Percentiles rank a stretch among this genome's conserved stretches.
phyloP scores from a whole-genome alignment of 2,797 vertebrate genomes.

The Sebastes matsubarae region DNA sequence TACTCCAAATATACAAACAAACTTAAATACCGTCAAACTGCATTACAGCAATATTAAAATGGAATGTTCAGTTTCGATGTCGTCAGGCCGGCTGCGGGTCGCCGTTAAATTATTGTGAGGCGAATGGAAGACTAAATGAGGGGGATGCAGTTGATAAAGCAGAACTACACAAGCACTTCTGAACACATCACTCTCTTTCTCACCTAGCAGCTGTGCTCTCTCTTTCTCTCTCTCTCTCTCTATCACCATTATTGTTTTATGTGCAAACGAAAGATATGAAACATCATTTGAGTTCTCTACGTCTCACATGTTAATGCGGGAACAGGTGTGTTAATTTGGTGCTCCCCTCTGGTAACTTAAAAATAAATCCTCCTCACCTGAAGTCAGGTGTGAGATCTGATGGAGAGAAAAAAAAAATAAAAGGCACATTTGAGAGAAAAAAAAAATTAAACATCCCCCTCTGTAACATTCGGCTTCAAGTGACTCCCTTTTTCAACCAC shows the following conservation, averaged over 20 bases:
- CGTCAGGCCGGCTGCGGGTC: conserved; percentile 80
- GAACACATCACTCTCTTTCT: conserved; percentile 39
- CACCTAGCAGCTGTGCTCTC: conserved; percentile 69
- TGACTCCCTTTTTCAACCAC: conserved; percentile 61
- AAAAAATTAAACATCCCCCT: conserved; percentile 43
- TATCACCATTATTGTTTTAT: conserved; percentile 47
- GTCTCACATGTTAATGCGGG: conserved; percentile 33
- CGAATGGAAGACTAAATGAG: conserved; percentile 84
- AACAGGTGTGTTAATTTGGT: conserved; percentile 32
- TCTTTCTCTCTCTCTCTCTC: conserved; percentile 31
- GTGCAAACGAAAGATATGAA: conserved; percentile 64
- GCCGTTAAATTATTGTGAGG: conserved; percentile 70
- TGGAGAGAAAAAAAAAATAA: conserved; percentile 53
- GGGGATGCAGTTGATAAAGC: conserved; percentile 75
- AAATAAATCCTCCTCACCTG: neutral
- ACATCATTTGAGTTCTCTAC: conserved; percentile 44
- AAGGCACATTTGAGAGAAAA: conserved; percentile 70
- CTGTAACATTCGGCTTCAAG: conserved; percentile 75
- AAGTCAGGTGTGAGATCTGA: conserved; percentile 22
- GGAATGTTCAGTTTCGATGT: conserved; percentile 88
- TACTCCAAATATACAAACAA: conserved; percentile 93
- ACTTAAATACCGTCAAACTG: conserved; percentile 92
- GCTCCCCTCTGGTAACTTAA: conserved; percentile 28
- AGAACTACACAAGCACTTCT: conserved; percentile 36
- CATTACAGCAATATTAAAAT: conserved; percentile 90